phyloP scores from a whole-genome alignment of 2,888 invertebrate genomes.

The Baronia brevicornis region DNA sequence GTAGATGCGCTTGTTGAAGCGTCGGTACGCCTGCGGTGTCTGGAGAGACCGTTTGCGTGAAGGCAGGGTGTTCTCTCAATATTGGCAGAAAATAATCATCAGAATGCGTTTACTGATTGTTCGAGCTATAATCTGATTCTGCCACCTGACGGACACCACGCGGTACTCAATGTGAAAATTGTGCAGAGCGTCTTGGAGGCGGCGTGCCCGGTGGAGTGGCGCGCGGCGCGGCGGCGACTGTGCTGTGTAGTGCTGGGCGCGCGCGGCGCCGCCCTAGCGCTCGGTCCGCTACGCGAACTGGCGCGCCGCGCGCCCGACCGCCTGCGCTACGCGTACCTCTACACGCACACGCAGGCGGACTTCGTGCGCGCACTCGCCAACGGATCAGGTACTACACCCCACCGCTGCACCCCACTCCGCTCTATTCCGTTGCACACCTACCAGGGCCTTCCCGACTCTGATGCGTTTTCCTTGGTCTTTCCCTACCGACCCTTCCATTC shows the following conservation, averaged over 20 bases:
- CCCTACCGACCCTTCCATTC: no score
- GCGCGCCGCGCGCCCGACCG: conserved; percentile 81
- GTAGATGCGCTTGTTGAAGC: no score
- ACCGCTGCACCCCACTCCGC: no score
- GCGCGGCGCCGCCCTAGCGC: conserved; percentile 74
- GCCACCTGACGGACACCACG: no score
- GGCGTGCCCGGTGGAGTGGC: conserved; percentile 92
- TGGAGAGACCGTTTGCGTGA: conserved; percentile 8
- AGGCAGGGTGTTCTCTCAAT: no score
- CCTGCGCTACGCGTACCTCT: conserved; percentile 92
- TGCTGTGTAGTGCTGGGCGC: conserved; percentile 79
- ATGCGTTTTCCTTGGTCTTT: no score
- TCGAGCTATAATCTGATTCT: no score
- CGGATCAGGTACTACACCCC: conserved; percentile 73
- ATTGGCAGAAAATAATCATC: no score
- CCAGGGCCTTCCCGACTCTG: no score
- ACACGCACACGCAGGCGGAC: conserved; percentile 83
- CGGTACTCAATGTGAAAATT: conserved; percentile 4
- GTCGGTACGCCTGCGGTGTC: background rate
- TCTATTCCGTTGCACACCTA: no score
- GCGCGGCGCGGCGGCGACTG: conserved; percentile 81
- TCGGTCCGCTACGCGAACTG: conserved; percentile 69
- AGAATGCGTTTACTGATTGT: no score
- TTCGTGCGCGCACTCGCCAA: conserved; percentile 85
- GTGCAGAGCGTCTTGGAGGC: conserved; percentile 82